Base-by-base conservation (phyloP, 1,140 invertebrate genomes). In the Sarcophaga bullata region DNA sequence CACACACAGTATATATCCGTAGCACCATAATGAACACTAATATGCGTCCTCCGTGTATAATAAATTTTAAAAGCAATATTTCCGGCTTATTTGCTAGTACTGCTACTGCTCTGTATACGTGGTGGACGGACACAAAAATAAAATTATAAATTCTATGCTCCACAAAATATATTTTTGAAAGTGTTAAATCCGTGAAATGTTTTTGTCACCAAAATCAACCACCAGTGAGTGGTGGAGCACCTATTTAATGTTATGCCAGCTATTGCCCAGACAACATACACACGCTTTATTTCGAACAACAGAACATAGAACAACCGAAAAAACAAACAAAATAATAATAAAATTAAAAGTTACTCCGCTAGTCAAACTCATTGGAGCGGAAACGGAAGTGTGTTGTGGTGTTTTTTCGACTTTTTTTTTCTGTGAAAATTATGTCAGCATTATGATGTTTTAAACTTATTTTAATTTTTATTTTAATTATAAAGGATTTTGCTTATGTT, bases 371-470 rank as follows among this genome's bases (percentile, higher is more conserved):
- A 78, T 78, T 78, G 25, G 19, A 50, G 75, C 75, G 75, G 75
- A 78, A 78, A 78, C 49, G 75, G 75, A 78, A 78, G 75, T 78
- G 75, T 78, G n/a, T 78, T 78, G 75, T 52, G 75, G 75, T 78
- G 13, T 50, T 68, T 68, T 68, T 68, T 8, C 19, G 17, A 19
- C 10, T n/a, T n/a, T 58, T 58, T 7, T n/a, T n/a, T 15, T n/a
- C 0, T n/a, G 4, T 7, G n/a, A 58, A 25, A 78, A 78, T 47
- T 25, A 50, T 78, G 48, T 52, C 75, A 78, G 50, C 75, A n/a
- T 78, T 78, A 52, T 78, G 7, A 78, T 8, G 49, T 52, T 52
- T 52, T 78, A 75, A 48, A 17, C 17, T 78, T 78, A 6, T 76
- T 78, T 78, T 78, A 37, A 37, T 37, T 37, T 37, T 37, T 37